A percentile compares a stretch with the other conserved stretches of the same genome.
These are phyloP conservation scores for Poecilia wingei DNA, from an alignment of 2,797 vertebrate genomes.

Conservation along the genomic window DNA sequence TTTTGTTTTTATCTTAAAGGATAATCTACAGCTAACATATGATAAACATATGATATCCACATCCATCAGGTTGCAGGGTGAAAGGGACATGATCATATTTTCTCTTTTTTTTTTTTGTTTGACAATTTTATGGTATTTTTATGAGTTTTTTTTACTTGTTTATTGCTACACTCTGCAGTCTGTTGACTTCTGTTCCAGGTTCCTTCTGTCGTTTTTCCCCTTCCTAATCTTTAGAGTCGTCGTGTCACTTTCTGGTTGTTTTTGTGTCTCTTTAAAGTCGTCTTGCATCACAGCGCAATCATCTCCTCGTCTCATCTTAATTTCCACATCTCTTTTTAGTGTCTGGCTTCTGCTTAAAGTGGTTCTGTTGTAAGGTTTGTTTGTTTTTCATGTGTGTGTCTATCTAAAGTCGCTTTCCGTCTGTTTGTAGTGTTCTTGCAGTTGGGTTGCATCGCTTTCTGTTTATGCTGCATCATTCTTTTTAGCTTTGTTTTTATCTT, in stretches of 20 bases:
- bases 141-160: neutral
- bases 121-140: neutral
- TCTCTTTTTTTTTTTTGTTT: neutral
- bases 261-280: neutral
- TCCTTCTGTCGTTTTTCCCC: neutral
- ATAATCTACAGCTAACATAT: slow-evolving; percentile 47
- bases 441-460: neutral
- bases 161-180: neutral
- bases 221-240: neutral
- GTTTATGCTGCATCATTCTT: neutral
- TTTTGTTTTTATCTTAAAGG: slow-evolving; percentile 55
- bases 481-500: neutral
- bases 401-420: neutral
- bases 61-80: slow-evolving; percentile 18
- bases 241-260: neutral
- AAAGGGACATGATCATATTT: slow-evolving; percentile 3
- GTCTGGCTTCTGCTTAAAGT: neutral
- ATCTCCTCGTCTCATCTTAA: neutral
- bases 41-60: slow-evolving; percentile 18
- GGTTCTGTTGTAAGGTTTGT: neutral
- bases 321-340: slow-evolving; percentile 2
- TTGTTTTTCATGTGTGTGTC: neutral
- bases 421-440: slow-evolving; percentile 2
- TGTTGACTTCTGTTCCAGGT: neutral
- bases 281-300: neutral